phyloP scores from a whole-genome alignment of 64 coral and sea anemone genomes.

The Anthopleura sola region DNA sequence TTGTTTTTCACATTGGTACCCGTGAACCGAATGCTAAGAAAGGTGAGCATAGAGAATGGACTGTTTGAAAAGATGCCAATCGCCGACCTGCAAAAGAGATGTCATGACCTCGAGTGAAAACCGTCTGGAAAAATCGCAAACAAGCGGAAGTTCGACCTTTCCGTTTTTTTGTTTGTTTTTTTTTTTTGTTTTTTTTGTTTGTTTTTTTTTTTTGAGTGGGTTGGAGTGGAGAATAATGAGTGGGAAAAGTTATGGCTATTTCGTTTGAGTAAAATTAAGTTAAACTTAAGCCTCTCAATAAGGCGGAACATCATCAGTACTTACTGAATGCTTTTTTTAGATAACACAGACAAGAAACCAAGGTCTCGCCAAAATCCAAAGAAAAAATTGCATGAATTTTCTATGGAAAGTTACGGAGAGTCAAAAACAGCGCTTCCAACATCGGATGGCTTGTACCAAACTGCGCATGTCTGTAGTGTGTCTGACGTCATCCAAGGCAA shows the following conservation, averaged over 20 bases:
- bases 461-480: neutral
- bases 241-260: neutral
- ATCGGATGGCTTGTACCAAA: neutral
- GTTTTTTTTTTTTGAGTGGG: too few relatives aligned
- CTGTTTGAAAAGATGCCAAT: neutral
- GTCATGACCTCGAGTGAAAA: too few relatives aligned
- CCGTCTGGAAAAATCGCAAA: too few relatives aligned
- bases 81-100: too few relatives aligned
- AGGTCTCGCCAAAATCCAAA: neutral
- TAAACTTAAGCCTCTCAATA: too few relatives aligned
- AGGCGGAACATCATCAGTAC: too few relatives aligned
- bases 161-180: too few relatives aligned
- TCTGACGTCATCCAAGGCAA: slow-evolving; percentile 27
- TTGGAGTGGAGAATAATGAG: too few relatives aligned
- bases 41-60: neutral
- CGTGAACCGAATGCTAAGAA: slow-evolving; percentile 3
- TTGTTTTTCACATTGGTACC: slow-evolving; percentile 19
- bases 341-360: neutral
- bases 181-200: too few relatives aligned
- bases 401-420: neutral
- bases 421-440: neutral
- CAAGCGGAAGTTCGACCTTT: too few relatives aligned
- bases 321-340: neutral
- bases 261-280: too few relatives aligned
- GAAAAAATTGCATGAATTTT: neutral